Evolutionary conservation across 2,888 invertebrate species (phyloP).

Genomic region (Oxycera nigricornis): DNA sequence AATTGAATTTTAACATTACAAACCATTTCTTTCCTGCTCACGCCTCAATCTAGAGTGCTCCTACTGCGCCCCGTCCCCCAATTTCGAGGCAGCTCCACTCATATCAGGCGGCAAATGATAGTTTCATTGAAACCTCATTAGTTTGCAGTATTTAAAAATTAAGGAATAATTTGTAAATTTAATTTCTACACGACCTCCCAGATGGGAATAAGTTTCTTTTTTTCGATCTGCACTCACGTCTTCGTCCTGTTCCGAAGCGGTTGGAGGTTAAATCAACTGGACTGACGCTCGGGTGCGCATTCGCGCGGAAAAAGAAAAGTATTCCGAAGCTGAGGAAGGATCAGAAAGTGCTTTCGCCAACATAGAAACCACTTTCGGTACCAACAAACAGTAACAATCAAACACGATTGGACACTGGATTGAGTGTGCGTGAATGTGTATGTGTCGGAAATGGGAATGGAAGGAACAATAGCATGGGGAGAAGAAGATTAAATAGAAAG

Average conservation of each 20-base stretch:
- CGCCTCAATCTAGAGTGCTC: not conserved
- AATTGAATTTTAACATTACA: not conserved
- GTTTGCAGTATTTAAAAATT: not conserved
- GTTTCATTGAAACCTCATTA: not conserved
- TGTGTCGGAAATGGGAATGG: not conserved
- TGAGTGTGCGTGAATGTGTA: not conserved
- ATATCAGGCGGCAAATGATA: not conserved
- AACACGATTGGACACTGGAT: constrained; percentile 28
- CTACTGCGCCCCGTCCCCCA: not conserved
- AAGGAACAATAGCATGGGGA: not conserved
- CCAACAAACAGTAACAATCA: not conserved
- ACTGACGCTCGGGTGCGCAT: not conserved
- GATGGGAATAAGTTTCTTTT: constrained; percentile 10
- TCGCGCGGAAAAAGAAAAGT: constrained; percentile 22
- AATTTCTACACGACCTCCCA: not conserved
- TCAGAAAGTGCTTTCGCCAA: constrained; percentile 10
- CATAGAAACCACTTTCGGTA: not conserved
- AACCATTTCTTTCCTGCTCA: constrained; percentile 1
- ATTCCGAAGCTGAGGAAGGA: constrained; percentile 22
- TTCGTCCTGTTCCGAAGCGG: not conserved
- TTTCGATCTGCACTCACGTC: not conserved
- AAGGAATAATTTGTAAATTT: constrained; percentile 27
- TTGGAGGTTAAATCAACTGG: not conserved
- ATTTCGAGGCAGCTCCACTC: not conserved
- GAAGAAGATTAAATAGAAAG: not conserved